Percentiles rank a stretch among this genome's conserved stretches.
Evolutionary conservation across 2,113 vertebrate genomes (phyloP).

Genomic region (Phylloscopus trochilus): DNA sequence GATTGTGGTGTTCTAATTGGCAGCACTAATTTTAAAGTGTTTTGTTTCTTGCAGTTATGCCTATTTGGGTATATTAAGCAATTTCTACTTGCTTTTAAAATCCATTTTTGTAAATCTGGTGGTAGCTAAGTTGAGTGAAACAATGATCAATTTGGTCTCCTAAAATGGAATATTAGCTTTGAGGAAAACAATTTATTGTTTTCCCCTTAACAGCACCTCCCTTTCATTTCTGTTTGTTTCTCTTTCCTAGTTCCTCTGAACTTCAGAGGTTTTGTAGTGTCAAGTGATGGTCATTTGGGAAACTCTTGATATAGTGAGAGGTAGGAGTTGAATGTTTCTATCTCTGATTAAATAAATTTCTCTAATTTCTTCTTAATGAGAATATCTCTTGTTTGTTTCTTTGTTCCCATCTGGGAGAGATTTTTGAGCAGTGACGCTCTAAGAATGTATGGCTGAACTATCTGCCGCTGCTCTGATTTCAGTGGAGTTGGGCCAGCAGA

Average conservation of each 20-base stretch:
- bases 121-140: neutral
- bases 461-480: slow-evolving; percentile 3
- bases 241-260: neutral
- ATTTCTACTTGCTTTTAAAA: neutral
- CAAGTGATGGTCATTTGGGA: neutral
- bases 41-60: neutral
- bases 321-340: neutral
- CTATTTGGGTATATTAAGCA: neutral
- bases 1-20: neutral
- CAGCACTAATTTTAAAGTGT: neutral
- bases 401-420: slow-evolving; percentile 1
- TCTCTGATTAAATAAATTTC: neutral
- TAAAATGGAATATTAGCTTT: neutral
- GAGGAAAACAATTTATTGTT: neutral
- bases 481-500: slow-evolving; percentile 35
- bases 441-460: slow-evolving; percentile 23
- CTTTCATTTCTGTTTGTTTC: neutral
- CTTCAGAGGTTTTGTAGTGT: neutral
- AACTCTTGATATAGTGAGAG: neutral
- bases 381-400: slow-evolving; percentile 1
- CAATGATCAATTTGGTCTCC: neutral
- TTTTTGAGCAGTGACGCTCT: slow-evolving; percentile 39
- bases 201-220: neutral
- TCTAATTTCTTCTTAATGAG: slow-evolving; percentile 38
- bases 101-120: neutral